Evolutionary conservation across 2,113 vertebrate genomes (phyloP).

Genomic region (Paralichthys olivaceus): DNA sequence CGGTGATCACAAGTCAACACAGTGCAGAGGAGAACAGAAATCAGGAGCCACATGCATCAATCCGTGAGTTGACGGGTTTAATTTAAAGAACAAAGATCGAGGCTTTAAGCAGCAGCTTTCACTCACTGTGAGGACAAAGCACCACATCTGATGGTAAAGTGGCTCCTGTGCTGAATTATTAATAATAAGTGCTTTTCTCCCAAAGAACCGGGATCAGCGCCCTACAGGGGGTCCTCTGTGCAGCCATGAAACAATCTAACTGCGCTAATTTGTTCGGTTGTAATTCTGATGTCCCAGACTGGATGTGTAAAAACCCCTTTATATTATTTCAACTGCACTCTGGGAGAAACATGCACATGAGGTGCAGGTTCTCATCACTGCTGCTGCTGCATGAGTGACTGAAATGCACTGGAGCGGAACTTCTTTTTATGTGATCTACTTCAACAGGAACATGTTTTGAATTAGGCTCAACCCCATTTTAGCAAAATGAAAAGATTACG

Average conservation of each 20-base stretch:
- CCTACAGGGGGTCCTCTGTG: slow-evolving; percentile 42
- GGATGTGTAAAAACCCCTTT: slow-evolving; percentile 13
- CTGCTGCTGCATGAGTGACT: background rate
- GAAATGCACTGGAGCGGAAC: background rate
- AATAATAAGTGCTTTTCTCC: slow-evolving; percentile 60
- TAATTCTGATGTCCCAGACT: slow-evolving; percentile 28
- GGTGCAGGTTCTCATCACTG: background rate
- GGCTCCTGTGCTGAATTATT: slow-evolving; percentile 70
- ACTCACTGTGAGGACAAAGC: slow-evolving; percentile 39
- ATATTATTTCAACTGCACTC: background rate
- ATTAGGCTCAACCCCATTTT: background rate
- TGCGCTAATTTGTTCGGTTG: slow-evolving; percentile 47
- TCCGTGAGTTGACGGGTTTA: background rate
- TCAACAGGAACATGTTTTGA: background rate
- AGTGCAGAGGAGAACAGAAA: background rate
- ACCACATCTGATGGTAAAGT: slow-evolving; percentile 57
- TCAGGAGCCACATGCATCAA: background rate
- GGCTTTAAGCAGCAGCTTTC: slow-evolving; percentile 20
- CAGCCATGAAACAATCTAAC: slow-evolving; percentile 30
- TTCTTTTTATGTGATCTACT: slow-evolving; percentile 3
- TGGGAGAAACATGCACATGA: background rate
- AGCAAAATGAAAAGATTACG: too few relatives aligned
- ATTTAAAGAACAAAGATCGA: slow-evolving; percentile 30
- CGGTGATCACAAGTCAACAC: slow-evolving; percentile 16
- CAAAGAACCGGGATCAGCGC: slow-evolving; percentile 54